phyloP scores from a whole-genome alignment of 2,888 invertebrate species.

The Acanthacorydalis orientalis region DNA sequence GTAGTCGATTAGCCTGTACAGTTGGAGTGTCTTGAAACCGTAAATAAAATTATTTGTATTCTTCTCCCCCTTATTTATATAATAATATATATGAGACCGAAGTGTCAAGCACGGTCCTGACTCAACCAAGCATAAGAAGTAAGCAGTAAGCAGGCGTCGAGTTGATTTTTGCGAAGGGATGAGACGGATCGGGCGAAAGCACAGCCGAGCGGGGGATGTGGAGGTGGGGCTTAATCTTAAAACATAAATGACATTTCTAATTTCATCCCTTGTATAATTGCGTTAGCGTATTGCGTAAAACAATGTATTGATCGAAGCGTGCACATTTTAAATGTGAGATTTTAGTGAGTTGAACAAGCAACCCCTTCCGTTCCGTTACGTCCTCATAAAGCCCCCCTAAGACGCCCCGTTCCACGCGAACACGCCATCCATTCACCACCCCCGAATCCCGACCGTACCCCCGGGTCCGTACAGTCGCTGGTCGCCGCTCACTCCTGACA shows the following conservation, averaged over 20 bases:
- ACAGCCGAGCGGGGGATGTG: neutral
- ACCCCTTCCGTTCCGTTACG: neutral
- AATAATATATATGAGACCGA: no score
- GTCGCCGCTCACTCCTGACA: no score
- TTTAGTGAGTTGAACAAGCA: constrained; percentile 1
- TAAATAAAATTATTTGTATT: no score
- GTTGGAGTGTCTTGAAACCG: no score
- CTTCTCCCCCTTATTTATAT: no score
- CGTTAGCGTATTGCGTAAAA: constrained; percentile 20
- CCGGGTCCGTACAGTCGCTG: no score
- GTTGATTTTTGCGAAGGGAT: no score
- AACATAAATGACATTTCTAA: constrained; percentile 19
- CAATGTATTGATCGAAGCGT: constrained; percentile 20
- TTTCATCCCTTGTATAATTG: constrained; percentile 24
- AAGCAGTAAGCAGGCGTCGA: no score
- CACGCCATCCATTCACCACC: neutral
- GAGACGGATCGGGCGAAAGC: no score
- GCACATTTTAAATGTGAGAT: constrained; percentile 5
- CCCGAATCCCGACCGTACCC: neutral
- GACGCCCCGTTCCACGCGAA: neutral
- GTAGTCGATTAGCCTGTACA: no score
- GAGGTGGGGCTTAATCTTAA: constrained; percentile 5
- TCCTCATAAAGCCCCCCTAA: neutral
- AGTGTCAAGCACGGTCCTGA: no score
- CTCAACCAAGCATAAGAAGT: no score